Evolutionary conservation across 2,797 vertebrate species (phyloP).

Genomic region (Meriones psammophilus): DNA sequence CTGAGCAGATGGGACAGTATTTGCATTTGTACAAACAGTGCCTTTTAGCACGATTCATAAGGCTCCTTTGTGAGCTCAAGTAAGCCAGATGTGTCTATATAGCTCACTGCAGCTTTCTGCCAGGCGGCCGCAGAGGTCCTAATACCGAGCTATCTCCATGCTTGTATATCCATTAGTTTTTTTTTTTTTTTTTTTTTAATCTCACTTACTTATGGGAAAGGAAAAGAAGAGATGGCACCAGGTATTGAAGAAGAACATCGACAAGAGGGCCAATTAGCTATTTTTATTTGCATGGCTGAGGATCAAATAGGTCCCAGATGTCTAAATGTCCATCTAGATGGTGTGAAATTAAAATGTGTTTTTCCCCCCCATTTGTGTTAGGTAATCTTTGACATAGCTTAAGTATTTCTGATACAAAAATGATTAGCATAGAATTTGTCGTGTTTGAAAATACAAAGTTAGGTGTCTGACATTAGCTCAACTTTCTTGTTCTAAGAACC

Average conservation of each 20-base stretch:
- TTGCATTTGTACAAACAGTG: slow-evolving; percentile 88
- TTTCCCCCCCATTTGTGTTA: slow-evolving; percentile 11
- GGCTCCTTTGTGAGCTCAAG: slow-evolving; percentile 81
- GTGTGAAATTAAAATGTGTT: slow-evolving; percentile 74
- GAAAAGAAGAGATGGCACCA: slow-evolving; percentile 62
- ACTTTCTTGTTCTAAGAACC: background rate
- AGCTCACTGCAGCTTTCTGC: slow-evolving; percentile 72
- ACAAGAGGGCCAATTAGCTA: slow-evolving; percentile 61
- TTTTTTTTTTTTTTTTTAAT: slow-evolving; percentile 60
- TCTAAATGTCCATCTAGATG: slow-evolving; percentile 64
- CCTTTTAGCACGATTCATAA: slow-evolving; percentile 76
- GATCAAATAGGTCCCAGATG: slow-evolving; percentile 76
- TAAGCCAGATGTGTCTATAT: slow-evolving; percentile 81
- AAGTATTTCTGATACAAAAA: slow-evolving; percentile 48
- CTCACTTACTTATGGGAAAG: slow-evolving; percentile 71
- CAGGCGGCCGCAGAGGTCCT: slow-evolving; percentile 75
- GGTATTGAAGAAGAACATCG: slow-evolving; percentile 51
- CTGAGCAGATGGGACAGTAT: slow-evolving; percentile 85
- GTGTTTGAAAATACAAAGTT: slow-evolving; percentile 48
- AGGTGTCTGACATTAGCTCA: background rate
- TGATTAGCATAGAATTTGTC: slow-evolving; percentile 40
- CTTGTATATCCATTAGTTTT: slow-evolving; percentile 83
- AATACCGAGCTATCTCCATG: slow-evolving; percentile 77
- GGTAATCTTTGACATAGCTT: slow-evolving; percentile 57
- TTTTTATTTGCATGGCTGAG: slow-evolving; percentile 76